Base-by-base conservation (phyloP, 2,113 vertebrate species). In the Hemichromis elongatus region DNA sequence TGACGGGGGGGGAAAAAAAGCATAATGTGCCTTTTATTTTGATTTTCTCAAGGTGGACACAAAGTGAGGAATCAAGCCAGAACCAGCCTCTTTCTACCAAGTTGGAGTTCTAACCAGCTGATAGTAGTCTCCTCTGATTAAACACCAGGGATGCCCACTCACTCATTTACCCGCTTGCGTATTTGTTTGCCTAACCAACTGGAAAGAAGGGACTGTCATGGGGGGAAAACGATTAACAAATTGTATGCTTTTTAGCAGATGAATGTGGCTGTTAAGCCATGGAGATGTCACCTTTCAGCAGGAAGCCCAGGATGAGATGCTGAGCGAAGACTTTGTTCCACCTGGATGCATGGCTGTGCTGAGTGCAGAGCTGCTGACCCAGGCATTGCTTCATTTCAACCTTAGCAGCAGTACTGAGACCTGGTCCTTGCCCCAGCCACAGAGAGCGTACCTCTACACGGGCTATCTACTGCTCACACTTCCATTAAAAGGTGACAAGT, bases 191-290 rank as follows among this genome's bases (percentile, higher is more conserved):
- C 89, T 92, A 93, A 89, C 90, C 93, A 89, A 57, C 86, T 87
- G 91, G 92, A 94, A 95, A 85, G 84, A 70, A 68, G 81, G 16
- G 24, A 52, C 88, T 61, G 85, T 88, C 83, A 85, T 61, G 83
- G 21, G 89, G 89, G 83, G 90, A 83, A 94, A 93, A 89, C 85
- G 87, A 96, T 95, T 95, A 94, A 93, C 93, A 95, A 94, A 95
- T 93, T 90, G 94, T 90, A 83, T 88, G 89, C 93, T 94, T 91
- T 95, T 95, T 94, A 94, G 94, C 87, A 92, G 91, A 95, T 95
- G 93, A 95, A 92, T 86, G 86, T 80, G 83, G 86, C 89, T 42
- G 88, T 82, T 94, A 94, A 95, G 92, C 92, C 89, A 78, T 18
- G 82, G 88, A 93, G 91, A 92, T 93, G 92, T 95, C 93, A 90